These are phyloP conservation scores for Phoxinus dragarum DNA, from an alignment of 2,797 vertebrate genomes.

Conservation along the genomic window DNA sequence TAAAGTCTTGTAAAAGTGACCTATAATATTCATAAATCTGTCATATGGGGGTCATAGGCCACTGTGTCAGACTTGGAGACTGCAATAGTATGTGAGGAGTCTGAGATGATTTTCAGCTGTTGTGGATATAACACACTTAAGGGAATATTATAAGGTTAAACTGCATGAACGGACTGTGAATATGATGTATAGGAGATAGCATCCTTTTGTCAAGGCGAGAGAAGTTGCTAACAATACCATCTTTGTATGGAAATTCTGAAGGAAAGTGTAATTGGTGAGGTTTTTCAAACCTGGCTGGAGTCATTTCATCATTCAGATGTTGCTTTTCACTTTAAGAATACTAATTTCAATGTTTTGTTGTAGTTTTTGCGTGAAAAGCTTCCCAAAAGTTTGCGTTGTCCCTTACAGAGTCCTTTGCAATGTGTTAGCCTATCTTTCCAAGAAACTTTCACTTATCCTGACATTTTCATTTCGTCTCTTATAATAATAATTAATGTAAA, in stretches of 20 bases:
- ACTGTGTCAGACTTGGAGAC: constrained; percentile 19
- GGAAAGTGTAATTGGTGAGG: background rate
- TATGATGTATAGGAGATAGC: background rate
- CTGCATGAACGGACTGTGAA: background rate
- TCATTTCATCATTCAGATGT: background rate
- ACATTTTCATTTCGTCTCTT: background rate
- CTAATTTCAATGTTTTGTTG: background rate
- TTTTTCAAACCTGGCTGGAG: background rate
- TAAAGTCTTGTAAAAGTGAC: background rate
- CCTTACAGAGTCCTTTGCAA: background rate
- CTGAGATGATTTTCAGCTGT: background rate
- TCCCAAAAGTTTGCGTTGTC: background rate
- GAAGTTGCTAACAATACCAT: background rate
- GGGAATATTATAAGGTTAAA: background rate
- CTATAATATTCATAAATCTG: constrained; percentile 28
- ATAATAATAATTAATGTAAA: background rate
- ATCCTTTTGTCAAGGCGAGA: background rate
- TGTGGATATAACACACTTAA: background rate
- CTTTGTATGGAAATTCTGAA: background rate
- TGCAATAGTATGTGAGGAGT: background rate
- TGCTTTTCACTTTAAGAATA: background rate
- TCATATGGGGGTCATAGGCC: constrained; percentile 12
- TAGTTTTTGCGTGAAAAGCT: background rate
- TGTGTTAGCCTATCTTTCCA: background rate
- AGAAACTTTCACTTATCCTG: background rate